Evolutionary conservation across 2,888 invertebrate species (phyloP).

Genomic region (Papilio gigon): DNA sequence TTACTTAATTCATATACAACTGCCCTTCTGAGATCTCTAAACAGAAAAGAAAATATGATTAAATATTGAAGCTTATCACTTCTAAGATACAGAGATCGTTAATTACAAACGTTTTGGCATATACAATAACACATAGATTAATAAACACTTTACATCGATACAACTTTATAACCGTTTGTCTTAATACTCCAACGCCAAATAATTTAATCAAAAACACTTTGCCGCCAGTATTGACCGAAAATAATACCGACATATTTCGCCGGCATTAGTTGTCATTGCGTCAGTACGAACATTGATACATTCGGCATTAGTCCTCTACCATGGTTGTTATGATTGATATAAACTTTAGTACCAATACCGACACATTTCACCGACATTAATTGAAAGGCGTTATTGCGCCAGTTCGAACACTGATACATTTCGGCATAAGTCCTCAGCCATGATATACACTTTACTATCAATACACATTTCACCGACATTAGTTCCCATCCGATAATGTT

Average conservation of each 20-base stretch:
- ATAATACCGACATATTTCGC: not conserved
- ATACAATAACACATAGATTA: constrained; percentile 9
- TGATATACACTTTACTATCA: not conserved
- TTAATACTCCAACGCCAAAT: not conserved
- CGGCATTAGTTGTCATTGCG: not conserved
- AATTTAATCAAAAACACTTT: not conserved
- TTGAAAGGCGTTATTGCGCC: not conserved
- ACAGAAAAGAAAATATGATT: constrained; percentile 49
- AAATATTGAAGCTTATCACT: constrained; percentile 40
- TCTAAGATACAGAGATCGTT: constrained; percentile 31
- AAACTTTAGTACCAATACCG: not conserved
- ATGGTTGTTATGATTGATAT: too few relatives aligned
- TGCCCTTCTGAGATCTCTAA: constrained; percentile 71
- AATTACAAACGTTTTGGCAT: constrained; percentile 38
- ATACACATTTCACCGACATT: not conserved
- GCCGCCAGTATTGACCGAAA: not conserved
- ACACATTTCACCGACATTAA: constrained; percentile 7
- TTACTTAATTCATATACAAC: constrained; percentile 53
- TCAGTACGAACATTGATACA: not conserved
- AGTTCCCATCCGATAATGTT: not conserved
- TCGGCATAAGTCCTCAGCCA: too few relatives aligned
- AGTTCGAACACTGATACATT: not conserved
- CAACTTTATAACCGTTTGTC: not conserved
- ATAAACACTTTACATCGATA: constrained; percentile 16
- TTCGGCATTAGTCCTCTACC: not conserved